Evolutionary conservation across 2,113 vertebrate genomes (phyloP).

Genomic region (Lycocorax pyrrhopterus): DNA sequence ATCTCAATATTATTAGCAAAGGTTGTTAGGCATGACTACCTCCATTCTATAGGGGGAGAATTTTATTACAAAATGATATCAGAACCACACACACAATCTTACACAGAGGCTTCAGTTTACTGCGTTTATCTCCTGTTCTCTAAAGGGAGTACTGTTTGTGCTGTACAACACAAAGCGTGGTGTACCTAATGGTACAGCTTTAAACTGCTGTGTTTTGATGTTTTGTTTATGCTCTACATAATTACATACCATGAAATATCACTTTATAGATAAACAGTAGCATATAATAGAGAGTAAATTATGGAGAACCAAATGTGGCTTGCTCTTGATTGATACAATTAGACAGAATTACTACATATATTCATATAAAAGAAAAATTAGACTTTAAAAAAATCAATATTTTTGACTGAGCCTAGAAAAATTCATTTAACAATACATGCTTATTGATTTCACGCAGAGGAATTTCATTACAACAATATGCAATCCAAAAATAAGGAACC

Average conservation of each 20-base stretch:
- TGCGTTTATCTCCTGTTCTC: background rate
- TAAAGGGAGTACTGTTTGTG: background rate
- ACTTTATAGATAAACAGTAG: background rate
- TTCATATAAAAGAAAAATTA: background rate
- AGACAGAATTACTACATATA: background rate
- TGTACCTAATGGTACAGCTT: background rate
- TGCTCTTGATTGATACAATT: constrained; percentile 3
- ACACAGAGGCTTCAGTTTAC: background rate
- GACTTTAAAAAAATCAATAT: background rate
- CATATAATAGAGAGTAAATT: background rate
- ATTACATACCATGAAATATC: background rate
- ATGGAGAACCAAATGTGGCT: background rate
- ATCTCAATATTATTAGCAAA: background rate
- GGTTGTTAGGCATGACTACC: background rate
- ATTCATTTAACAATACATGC: background rate
- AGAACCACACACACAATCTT: background rate
- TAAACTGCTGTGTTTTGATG: background rate
- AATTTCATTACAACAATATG: background rate
- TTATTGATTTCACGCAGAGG: background rate
- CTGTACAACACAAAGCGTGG: background rate
- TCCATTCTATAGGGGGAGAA: background rate
- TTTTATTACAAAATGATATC: background rate
- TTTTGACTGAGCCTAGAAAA: background rate
- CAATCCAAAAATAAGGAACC: background rate
- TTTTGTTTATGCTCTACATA: background rate